Percentiles rank a stretch among this genome's conserved stretches.
Conservation (phyloP, 1,140 invertebrate genomes). For the Halotydeus destructor region DNA sequence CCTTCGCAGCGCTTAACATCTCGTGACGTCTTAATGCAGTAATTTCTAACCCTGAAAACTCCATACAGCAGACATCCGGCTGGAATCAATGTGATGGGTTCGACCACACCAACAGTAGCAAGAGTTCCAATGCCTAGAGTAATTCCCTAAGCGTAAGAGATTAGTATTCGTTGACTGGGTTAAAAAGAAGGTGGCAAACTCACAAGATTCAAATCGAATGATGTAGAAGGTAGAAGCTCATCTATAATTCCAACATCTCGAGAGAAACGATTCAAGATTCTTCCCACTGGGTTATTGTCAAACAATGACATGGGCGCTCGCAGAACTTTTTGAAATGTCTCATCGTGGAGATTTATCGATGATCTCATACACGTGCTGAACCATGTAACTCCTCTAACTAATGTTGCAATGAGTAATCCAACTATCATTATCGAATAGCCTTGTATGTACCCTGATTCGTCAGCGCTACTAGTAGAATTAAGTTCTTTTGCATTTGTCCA, state of each 20-base stretch:
- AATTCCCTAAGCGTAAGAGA: background rate
- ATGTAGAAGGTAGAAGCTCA: conserved; percentile 39
- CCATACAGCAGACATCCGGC: background rate
- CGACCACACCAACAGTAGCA: background rate
- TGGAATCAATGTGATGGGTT: background rate
- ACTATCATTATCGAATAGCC: conserved; percentile 23
- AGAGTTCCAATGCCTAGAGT: background rate
- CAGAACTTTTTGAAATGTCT: conserved; percentile 57
- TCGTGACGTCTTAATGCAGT: background rate
- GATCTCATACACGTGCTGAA: conserved; percentile 53
- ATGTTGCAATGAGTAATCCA: conserved; percentile 23
- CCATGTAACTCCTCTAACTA: conserved; percentile 40
- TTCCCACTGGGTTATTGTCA: conserved; percentile 49
- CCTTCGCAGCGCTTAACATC: background rate
- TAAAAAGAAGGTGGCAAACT: conserved; percentile 40
- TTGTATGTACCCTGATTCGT: conserved; percentile 9
- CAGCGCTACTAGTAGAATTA: background rate
- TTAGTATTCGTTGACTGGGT: background rate
- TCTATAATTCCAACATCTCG: conserved; percentile 15
- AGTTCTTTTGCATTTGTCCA: conserved; percentile 3
- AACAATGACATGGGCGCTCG: conserved; percentile 66
- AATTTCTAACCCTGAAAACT: background rate
- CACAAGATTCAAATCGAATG: conserved; percentile 45
- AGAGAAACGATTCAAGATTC: conserved; percentile 16
- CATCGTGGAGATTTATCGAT: conserved; percentile 53